Evolutionary conservation across 2,888 invertebrate species (phyloP), one percentile per base, ranked within the genome.

Genomic region (Ferdinandea cuprea): DNA sequence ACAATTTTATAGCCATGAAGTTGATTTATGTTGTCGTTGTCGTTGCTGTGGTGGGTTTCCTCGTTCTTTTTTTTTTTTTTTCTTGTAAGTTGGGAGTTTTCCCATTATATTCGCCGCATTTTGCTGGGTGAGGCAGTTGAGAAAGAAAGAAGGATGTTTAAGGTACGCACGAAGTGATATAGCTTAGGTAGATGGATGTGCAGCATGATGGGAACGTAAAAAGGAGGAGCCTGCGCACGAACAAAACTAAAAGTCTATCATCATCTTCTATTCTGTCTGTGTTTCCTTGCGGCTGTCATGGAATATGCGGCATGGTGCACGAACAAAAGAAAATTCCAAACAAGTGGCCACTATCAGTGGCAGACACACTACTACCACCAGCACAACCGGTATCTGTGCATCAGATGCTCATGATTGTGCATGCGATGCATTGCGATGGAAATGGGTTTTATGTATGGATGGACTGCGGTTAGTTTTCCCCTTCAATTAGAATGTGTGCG

Each of bases 171-270:
- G 15, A 17, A 69, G 37, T 28, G 56, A 46, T 37, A 56, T 48
- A 37, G 40, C 69, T 30, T 48, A 77, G 77, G 78, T 83, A 83
- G 72, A 78, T 61, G 54, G 50, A 66, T 66, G 61, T 77, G 42
- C 66, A 17, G 30, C 15, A 74, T 46, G 48, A 63, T 44, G 52
- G 61, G 15, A 35, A 44, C 32, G 15, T 63, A 58, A 50, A 44
- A 37, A 83, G 83, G 83, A 78, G 83, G 83, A 83, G 83, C 68
- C 63, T 83, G 83, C 83, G 83, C 73, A 83, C 66, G 52, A 78
- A 71, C 17, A n/a, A 44, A 61, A 54, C 37, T 37, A 25, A 65
- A 15, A 25, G 65, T 81, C 35, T 52, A 59, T 68, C 66, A 76
- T 59, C 42, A 52, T 69, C 52, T 40, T 63, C 61, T 59, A 42